Conservation (phyloP, 2,888 invertebrate species). For the Pyrrhia umbra region DNA sequence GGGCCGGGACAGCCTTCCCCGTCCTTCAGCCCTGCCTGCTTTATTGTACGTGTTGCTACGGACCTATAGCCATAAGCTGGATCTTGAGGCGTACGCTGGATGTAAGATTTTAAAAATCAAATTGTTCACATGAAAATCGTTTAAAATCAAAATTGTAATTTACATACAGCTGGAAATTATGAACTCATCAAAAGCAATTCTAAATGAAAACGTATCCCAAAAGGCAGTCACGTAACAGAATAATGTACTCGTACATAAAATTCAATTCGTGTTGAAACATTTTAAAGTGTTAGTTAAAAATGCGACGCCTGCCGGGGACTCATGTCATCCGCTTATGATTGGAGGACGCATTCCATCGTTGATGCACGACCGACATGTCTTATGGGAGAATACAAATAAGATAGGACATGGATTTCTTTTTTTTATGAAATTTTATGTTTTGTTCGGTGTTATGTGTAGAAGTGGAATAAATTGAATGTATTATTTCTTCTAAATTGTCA, state of each 20-base stretch:
- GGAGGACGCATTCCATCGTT: slow-evolving; percentile 80
- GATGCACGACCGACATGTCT: slow-evolving; percentile 67
- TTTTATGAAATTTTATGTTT: slow-evolving; percentile 19
- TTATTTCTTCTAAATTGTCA: slow-evolving; percentile 8
- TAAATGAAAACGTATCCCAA: slow-evolving; percentile 42
- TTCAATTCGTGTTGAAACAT: slow-evolving; percentile 66
- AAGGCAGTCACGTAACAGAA: slow-evolving; percentile 56
- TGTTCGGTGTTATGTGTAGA: slow-evolving; percentile 1
- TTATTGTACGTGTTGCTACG: slow-evolving; percentile 64
- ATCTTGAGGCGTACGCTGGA: slow-evolving; percentile 33
- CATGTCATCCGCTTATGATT: slow-evolving; percentile 81
- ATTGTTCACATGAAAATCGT: not conserved
- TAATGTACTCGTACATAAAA: slow-evolving; percentile 64
- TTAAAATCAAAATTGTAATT: not conserved
- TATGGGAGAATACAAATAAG: slow-evolving; percentile 64
- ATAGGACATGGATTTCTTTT: slow-evolving; percentile 48
- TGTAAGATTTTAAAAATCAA: slow-evolving; percentile 12
- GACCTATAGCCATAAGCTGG: slow-evolving; percentile 49
- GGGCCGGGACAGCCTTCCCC: slow-evolving; percentile 76
- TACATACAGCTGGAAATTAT: not conserved
- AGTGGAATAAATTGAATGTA: slow-evolving; percentile 31
- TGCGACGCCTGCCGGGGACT: slow-evolving; percentile 70
- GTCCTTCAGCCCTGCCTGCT: slow-evolving; percentile 77
- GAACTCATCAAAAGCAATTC: slow-evolving; percentile 14
- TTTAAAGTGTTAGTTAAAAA: slow-evolving; percentile 70